A percentile compares a stretch with the other conserved stretches of the same genome.
Evolutionary conservation across 53 echinoderm and acorn worm species (phyloP).

Genomic region (Glandiceps talaboti): DNA sequence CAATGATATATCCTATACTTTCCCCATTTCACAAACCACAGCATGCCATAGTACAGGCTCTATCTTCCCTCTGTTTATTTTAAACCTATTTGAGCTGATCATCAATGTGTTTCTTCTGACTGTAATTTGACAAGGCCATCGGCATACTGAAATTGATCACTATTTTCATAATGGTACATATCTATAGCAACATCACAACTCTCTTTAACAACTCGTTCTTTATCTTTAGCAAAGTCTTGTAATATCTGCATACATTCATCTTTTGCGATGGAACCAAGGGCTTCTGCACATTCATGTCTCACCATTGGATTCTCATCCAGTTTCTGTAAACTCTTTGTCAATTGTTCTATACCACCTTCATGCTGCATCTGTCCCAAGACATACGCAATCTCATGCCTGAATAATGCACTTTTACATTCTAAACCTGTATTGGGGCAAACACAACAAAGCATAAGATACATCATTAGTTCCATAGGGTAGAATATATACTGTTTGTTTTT

Average conservation of each 20-base stretch:
- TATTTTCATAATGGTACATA: slow-evolving; percentile 81
- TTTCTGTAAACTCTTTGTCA: slow-evolving; percentile 29
- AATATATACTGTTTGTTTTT: too few species aligned
- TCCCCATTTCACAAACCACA: too few species aligned
- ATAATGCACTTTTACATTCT: slow-evolving; percentile 82
- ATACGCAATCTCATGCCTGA: slow-evolving; percentile 89
- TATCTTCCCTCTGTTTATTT: too few species aligned
- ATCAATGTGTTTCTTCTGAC: too few species aligned
- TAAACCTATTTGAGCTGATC: too few species aligned
- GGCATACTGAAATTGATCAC: slow-evolving; percentile 79
- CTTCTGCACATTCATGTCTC: slow-evolving; percentile 94
- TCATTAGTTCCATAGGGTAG: too few species aligned
- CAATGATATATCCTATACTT: too few species aligned
- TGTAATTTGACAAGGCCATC: slow-evolving; percentile 58
- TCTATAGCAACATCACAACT: slow-evolving; percentile 92
- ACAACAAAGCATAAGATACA: too few species aligned
- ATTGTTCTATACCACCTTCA: slow-evolving; percentile 54
- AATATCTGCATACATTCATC: slow-evolving; percentile 56
- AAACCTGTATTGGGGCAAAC: slow-evolving; percentile 56
- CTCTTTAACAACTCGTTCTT: slow-evolving; percentile 73
- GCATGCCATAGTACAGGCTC: too few species aligned
- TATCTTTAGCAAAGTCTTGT: slow-evolving; percentile 50
- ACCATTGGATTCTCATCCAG: slow-evolving; percentile 73
- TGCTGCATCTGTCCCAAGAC: slow-evolving; percentile 99
- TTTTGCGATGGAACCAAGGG: slow-evolving; percentile 82